Conservation (phyloP, 2,113 vertebrate genomes). For the Ciconia maguari region DNA sequence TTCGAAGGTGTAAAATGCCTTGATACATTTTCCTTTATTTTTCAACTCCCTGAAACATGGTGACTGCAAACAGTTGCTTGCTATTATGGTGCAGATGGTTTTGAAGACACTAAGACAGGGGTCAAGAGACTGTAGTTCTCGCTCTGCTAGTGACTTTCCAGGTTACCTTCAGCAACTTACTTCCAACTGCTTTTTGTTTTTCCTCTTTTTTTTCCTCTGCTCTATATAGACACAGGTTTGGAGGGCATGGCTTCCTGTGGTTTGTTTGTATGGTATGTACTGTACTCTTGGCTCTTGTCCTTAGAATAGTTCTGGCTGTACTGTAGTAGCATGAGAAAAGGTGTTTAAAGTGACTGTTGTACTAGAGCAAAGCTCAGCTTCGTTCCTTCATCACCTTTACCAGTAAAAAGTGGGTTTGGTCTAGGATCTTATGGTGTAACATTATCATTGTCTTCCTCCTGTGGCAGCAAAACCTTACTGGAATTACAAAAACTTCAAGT, state of each 20-base stretch:
- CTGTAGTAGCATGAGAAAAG: background rate
- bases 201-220: background rate
- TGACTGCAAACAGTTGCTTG: background rate
- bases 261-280: background rate
- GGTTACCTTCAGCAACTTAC: background rate
- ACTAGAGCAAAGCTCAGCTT: background rate
- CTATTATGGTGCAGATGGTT: background rate
- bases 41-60: background rate
- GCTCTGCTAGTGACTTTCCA: background rate
- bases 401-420: background rate
- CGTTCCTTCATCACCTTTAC: background rate
- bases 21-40: background rate
- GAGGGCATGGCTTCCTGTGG: background rate
- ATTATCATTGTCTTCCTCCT: background rate
- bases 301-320: background rate
- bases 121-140: background rate
- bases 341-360: background rate
- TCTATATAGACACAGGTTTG: background rate
- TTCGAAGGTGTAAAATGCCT: background rate
- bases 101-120: background rate
- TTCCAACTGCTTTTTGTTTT: background rate
- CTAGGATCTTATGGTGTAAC: rapidly evolving
- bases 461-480: background rate
- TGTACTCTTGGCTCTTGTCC: background rate
- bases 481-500: background rate